Base-by-base conservation (phyloP, 2,888 invertebrate species). In the Metacarcinus magister region DNA sequence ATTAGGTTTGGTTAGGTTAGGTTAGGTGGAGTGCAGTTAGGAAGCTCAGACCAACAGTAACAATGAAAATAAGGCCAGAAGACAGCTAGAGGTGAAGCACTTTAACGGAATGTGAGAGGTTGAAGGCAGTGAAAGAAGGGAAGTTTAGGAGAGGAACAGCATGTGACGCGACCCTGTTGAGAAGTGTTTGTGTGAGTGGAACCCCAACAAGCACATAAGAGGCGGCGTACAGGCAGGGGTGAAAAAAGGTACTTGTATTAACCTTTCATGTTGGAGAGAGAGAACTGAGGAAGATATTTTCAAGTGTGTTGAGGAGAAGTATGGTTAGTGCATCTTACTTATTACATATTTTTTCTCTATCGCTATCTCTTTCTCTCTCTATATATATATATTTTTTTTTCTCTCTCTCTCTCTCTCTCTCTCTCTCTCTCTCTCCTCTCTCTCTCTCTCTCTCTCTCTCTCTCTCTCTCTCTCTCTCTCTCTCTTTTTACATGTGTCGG, bases 381-480 rank as follows among this genome's bases (percentile, higher is more conserved):
- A 5, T 48, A n/a, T n/a, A n/a, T n/a, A n/a, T n/a, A n/a, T n/a
- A n/a, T n/a, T n/a, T n/a, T n/a, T n/a, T n/a, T n/a, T n/a, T n/a
- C n/a, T n/a, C n/a, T n/a, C n/a, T n/a, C n/a, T n/a, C n/a, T n/a
- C 46, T 91, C 44, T 46, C 91, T 91, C 44, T 43, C 91, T 43
- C 44, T 91, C 89, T 89, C 89, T 92, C 28, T 92, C 92, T 54
- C 32, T 92, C n/a, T 89, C 82, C 43, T 89, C 89, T 44, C 89
- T 89, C 43, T 44, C 43, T 39, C 43, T 89, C 43, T 44, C 89
- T 89, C 43, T 89, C 67, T 39, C 44, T 89, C 39, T 43, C 89
- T 89, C 43, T 43, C 89, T 60, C 60, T 60, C 60, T 60, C 60
- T 60, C 60, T 60, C 60, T 48, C 48, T 48, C 48, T 48, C 48